Percentiles rank a stretch among this genome's conserved stretches.
Evolutionary conservation across 2,113 vertebrate genomes (phyloP).

Genomic region (Heterotis niloticus): DNA sequence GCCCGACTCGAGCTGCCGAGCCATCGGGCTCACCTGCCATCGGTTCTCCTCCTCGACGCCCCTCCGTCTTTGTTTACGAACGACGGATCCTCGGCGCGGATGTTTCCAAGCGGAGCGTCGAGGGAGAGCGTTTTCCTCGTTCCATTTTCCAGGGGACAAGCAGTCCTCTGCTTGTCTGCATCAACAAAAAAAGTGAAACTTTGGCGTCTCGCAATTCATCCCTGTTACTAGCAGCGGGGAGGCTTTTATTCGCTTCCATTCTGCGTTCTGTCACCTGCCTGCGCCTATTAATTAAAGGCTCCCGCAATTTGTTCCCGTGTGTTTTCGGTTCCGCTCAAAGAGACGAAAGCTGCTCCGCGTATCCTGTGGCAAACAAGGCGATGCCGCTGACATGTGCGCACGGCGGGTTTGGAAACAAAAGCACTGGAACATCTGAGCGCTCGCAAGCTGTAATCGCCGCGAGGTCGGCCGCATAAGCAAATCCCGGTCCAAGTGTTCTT

Average conservation of each 20-base stretch:
- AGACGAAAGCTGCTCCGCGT: not conserved
- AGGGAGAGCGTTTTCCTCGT: not conserved
- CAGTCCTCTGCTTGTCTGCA: no score
- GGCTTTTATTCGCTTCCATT: not conserved
- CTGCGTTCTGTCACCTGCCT: not conserved
- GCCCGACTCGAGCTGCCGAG: not conserved
- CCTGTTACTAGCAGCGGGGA: no score
- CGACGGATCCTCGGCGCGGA: not conserved
- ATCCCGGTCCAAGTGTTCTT: not conserved
- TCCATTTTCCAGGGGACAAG: not conserved
- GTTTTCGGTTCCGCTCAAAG: not conserved
- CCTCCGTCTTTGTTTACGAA: constrained; percentile 4
- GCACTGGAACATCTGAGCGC: not conserved
- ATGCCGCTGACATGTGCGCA: no score
- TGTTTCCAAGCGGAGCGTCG: not conserved
- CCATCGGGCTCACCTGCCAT: not conserved
- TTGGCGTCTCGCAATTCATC: not conserved
- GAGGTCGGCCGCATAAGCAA: no score
- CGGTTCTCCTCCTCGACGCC: not conserved
- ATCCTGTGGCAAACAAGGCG: not conserved
- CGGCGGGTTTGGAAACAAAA: not conserved
- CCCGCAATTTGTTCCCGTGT: not conserved
- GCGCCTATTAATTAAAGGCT: not conserved
- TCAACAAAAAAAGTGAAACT: not conserved
- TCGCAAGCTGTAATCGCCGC: not conserved